Conservation (phyloP, 2,113 vertebrate genomes). For the Probosciger aterrimus region DNA sequence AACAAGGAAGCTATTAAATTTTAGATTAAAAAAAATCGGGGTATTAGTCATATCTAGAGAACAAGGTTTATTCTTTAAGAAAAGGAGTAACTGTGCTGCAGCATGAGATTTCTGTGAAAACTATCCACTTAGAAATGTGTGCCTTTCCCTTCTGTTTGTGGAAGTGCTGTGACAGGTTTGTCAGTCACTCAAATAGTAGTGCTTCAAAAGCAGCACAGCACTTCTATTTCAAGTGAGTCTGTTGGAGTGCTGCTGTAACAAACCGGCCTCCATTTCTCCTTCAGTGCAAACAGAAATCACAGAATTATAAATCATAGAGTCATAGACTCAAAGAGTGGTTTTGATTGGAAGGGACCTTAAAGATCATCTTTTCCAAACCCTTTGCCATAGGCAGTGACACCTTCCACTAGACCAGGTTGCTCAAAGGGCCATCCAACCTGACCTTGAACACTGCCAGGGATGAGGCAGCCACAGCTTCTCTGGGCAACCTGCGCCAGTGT, state of each 20-base stretch:
- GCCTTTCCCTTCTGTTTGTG: neutral
- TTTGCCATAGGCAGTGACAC: neutral
- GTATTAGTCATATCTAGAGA: neutral
- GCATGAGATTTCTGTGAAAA: neutral
- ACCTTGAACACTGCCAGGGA: neutral
- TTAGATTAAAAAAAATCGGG: neutral
- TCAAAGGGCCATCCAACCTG: neutral
- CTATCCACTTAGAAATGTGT: neutral
- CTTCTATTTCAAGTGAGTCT: slow-evolving; percentile 17
- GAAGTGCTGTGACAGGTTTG: slow-evolving; percentile 34
- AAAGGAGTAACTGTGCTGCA: neutral
- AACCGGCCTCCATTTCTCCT: neutral
- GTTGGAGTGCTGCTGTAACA: neutral
- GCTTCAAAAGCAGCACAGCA: neutral
- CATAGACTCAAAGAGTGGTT: neutral
- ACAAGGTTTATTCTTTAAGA: neutral
- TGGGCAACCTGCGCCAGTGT: neutral
- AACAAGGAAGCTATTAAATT: neutral
- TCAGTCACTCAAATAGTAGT: neutral
- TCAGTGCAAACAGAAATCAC: neutral
- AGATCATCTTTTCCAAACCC: neutral
- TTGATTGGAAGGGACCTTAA: neutral
- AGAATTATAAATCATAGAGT: neutral
- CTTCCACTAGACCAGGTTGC: neutral
- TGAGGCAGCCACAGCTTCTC: neutral